Base-by-base conservation (phyloP, 2,797 vertebrate genomes). In the Buceros bicornis region DNA sequence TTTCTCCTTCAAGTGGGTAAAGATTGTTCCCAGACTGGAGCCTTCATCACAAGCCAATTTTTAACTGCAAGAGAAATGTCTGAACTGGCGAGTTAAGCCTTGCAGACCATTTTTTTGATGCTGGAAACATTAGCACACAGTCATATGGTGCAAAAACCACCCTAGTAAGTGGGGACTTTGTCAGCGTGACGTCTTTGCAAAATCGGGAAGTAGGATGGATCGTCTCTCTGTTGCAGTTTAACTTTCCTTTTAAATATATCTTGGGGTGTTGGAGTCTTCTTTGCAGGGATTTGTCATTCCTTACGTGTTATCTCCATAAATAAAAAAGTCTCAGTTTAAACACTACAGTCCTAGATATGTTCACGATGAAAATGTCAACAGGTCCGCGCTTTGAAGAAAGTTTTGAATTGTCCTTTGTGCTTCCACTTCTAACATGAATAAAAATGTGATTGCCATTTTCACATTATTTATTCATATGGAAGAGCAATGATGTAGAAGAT, bases 1-100 rank as follows among this genome's bases (percentile, higher is more conserved):
- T 54, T 10, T 15, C 11, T 51, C 64, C 91, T 96, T 96, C 87
- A 95, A 96, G 85, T 95, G 94, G 96, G 73, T 91, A 91, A 90
- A 96, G 88, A 96, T 96, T 95, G 86, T 80, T 97, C 89, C 91
- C 82, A 96, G 87, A 90, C 89, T 57, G 62, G 87, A 91, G 22
- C 77, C 89, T 96, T 96, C 79, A 86, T 90, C 70, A 0, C 51
- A 93, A 50, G 85, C 94, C 95, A 96, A 84, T 31, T 84, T 93
- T 84, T 90, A 93, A 88, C 76, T 81, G 82, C 17, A 26, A 64
- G 42, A 40, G 47, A 65, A 93, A 96, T 56, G 47, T 85, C 94
- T 90, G 73, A 87, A 48, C 67, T 87, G 80, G 73, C 19, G 87
- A 88, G 18, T 79, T 93, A 87, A 97, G 43, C 47, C 71, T 89